phyloP scores from a whole-genome alignment of 1,140 invertebrate species.

The Drosophila leontia region DNA sequence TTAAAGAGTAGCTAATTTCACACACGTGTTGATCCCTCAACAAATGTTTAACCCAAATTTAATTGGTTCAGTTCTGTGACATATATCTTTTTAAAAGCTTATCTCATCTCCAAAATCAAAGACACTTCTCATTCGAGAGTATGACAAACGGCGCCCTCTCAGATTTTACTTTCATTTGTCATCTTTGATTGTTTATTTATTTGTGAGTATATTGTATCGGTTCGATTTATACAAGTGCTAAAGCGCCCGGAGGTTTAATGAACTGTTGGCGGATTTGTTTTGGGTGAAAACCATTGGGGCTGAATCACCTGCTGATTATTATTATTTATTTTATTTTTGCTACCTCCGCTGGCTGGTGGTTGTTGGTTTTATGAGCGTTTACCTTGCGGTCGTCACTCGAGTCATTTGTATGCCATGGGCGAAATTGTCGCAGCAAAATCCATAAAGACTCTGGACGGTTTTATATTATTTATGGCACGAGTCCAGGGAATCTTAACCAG shows the following conservation, averaged over 20 bases:
- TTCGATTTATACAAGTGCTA: slow-evolving; percentile 57
- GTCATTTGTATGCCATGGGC: slow-evolving; percentile 72
- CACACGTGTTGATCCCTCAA: background rate
- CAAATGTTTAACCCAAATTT: slow-evolving; percentile 2
- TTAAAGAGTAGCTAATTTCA: no score
- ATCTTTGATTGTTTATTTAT: slow-evolving; percentile 71
- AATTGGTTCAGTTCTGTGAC: slow-evolving; percentile 1
- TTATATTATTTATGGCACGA: slow-evolving; percentile 67
- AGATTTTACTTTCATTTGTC: slow-evolving; percentile 60
- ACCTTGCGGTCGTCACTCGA: slow-evolving; percentile 51
- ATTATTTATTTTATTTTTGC: slow-evolving; percentile 24
- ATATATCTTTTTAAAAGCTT: slow-evolving; percentile 5
- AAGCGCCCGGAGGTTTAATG: slow-evolving; percentile 64
- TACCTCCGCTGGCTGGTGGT: slow-evolving; percentile 21
- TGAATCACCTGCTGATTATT: slow-evolving; percentile 61
- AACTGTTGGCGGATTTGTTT: slow-evolving; percentile 71
- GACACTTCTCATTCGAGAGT: slow-evolving; percentile 40
- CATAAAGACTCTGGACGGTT: slow-evolving; percentile 31
- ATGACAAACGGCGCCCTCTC: slow-evolving; percentile 45
- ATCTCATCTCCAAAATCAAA: slow-evolving; percentile 11
- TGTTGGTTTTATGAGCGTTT: slow-evolving; percentile 54
- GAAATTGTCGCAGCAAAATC: slow-evolving; percentile 63
- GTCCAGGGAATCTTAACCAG: slow-evolving; percentile 56
- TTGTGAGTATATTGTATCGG: slow-evolving; percentile 58
- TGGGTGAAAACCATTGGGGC: slow-evolving; percentile 67